phyloP scores from a whole-genome alignment of 2,113 vertebrate species.

The Gallinago jamesoni region DNA sequence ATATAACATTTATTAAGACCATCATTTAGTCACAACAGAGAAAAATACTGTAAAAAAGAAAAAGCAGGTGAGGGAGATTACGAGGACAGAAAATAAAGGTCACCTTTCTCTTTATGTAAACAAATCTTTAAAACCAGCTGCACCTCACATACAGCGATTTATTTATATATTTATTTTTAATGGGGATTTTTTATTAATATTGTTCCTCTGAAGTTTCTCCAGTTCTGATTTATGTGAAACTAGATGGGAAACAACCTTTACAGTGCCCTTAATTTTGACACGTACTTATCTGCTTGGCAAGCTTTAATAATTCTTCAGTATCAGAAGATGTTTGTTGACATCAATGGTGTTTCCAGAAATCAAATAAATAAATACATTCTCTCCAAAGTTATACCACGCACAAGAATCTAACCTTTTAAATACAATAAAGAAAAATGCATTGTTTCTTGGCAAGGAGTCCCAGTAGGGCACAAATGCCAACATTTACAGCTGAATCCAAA shows the following conservation, averaged over 20 bases:
- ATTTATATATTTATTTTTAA: background rate
- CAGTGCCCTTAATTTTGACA: background rate
- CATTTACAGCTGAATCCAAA: conserved; percentile 56
- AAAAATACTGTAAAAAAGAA: background rate
- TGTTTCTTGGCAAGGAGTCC: conserved; percentile 47
- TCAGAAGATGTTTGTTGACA: background rate
- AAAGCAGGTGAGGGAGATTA: background rate
- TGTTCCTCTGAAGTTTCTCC: background rate
- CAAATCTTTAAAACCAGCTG: background rate
- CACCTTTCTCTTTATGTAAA: background rate
- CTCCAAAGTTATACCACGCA: background rate
- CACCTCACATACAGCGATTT: background rate
- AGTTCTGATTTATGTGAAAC: conserved; percentile 6
- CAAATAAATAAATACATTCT: background rate
- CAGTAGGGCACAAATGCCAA: conserved; percentile 12
- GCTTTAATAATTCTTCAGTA: conserved; percentile 8
- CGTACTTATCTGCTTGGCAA: background rate
- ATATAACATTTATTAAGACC: background rate
- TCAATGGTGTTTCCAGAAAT: background rate
- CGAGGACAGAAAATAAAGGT: background rate
- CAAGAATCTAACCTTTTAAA: conserved; percentile 34
- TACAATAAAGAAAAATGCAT: conserved; percentile 31
- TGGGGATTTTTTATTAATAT: background rate
- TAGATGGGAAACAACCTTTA: background rate
- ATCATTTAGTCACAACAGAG: background rate